Conservation (phyloP, 2,113 vertebrate genomes). For the Protobothrops flavoviridis region DNA sequence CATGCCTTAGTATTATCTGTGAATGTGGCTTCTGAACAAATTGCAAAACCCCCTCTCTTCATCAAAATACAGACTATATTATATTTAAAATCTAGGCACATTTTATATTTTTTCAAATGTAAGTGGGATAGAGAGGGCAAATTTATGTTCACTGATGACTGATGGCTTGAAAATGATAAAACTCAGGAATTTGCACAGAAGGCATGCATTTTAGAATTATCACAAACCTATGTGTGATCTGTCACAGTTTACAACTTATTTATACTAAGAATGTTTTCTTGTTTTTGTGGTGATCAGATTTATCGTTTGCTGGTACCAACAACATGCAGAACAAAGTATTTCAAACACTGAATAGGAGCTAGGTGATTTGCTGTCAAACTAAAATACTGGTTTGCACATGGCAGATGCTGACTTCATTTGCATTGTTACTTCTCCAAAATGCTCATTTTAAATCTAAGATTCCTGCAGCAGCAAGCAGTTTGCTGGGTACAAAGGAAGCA, state of each 20-base stretch:
- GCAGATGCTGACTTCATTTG: conserved; percentile 14
- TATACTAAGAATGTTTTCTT: conserved; percentile 29
- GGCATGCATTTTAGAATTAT: conserved; percentile 27
- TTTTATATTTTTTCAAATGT: neutral
- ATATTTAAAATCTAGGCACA: neutral
- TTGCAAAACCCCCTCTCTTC: rapidly evolving
- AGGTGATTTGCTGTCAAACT: conserved; percentile 6
- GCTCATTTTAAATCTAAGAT: conserved; percentile 17
- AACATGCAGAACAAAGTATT: conserved; percentile 30
- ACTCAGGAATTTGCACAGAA: neutral
- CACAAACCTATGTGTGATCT: conserved; percentile 10
- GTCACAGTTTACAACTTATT: neutral
- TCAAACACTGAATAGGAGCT: conserved; percentile 27
- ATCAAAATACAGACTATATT: neutral
- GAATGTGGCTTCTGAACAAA: neutral
- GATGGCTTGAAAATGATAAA: neutral
- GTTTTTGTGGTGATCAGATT: conserved; percentile 21
- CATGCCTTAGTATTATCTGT: neutral
- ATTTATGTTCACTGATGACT: neutral
- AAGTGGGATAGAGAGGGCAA: neutral
- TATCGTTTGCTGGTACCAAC: conserved; percentile 24
- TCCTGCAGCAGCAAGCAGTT: conserved; percentile 21
- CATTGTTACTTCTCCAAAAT: conserved; percentile 20
- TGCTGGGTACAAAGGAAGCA: conserved; percentile 19
- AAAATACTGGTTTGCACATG: neutral